Evolutionary conservation across 2,797 vertebrate species (phyloP).

Genomic region (Platyrinchus mystaceus): DNA sequence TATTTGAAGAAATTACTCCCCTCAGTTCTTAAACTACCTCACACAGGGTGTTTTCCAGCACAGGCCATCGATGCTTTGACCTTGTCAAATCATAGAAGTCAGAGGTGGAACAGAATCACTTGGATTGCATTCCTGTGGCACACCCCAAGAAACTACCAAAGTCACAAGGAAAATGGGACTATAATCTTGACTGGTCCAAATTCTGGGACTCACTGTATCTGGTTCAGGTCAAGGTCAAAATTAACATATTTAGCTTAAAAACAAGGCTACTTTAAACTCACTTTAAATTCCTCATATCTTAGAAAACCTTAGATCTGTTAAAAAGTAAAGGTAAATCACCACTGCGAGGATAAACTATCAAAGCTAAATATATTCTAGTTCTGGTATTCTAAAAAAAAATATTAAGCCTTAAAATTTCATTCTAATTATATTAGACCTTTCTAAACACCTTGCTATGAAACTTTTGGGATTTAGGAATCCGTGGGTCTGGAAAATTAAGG

Average conservation of each 20-base stretch:
- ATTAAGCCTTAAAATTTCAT: not conserved
- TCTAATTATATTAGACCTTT: not conserved
- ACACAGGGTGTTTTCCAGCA: no score
- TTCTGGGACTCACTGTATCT: not conserved
- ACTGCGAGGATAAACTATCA: not conserved
- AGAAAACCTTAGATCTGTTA: not conserved
- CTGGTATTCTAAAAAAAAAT: not conserved
- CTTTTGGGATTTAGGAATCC: not conserved
- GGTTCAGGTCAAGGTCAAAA: not conserved
- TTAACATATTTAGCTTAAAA: not conserved
- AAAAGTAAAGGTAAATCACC: not conserved
- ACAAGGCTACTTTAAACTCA: not conserved
- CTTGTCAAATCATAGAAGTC: no score
- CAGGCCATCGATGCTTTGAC: no score
- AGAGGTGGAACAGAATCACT: no score
- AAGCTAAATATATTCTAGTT: not conserved
- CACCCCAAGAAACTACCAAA: not conserved
- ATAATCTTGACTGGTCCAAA: not conserved
- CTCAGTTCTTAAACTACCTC: no score
- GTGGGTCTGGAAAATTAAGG: not conserved
- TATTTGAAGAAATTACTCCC: no score
- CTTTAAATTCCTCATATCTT: not conserved
- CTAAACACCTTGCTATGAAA: not conserved
- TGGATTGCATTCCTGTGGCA: no score
- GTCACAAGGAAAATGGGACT: not conserved